Evolutionary conservation across 2,113 vertebrate genomes (phyloP), one percentile per base, ranked within the genome.

Genomic region (Takifugu flavidus): DNA sequence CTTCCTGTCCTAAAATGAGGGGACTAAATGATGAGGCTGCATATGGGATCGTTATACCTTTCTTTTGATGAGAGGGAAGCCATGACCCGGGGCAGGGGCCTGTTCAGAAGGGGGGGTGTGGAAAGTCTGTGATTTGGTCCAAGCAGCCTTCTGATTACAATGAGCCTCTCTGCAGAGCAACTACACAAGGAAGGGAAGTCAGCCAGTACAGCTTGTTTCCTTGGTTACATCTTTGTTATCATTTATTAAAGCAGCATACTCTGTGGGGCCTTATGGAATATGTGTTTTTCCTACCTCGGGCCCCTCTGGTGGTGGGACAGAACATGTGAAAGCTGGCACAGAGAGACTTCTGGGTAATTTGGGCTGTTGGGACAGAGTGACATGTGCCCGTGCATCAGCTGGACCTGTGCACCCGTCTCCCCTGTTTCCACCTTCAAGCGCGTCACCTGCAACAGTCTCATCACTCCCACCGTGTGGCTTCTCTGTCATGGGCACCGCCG

Each of bases 51-150:
- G 0, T 1, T 55, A 65, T 73, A 97, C 96, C 94, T 96, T 98
- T 80, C 96, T 94, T 78, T 94, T 98, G 84, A 98, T 94, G 65
- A 97, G 92, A 0, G 95, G 96, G 70, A 96, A 98, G 44, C 96
- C 96, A 0, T 96, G 91, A 64, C 93, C 94, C 0, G 94, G 93
- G 5, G 94, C 94, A 3, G 93, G 88, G 1, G 91, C 88, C 29
- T 89, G 92, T 1, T 58, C 72, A 1, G 92, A 91, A 51, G 89
- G 89, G 34, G 91, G 65, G 29, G 86, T 89, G 60, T 88, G 93
- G 58, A 85, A 57, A 54, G 87, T 88, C 70, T 92, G 92, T 47
- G 88, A 91, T 0, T 85, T 79, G 13, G 92, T 86, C 1, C 92
- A 87, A 0, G 89, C 89, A n/a, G 75, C 45, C 75, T 92, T 92